Evolutionary conservation across 2,797 vertebrate genomes (phyloP).

Genomic region (Coendou prehensilis): DNA sequence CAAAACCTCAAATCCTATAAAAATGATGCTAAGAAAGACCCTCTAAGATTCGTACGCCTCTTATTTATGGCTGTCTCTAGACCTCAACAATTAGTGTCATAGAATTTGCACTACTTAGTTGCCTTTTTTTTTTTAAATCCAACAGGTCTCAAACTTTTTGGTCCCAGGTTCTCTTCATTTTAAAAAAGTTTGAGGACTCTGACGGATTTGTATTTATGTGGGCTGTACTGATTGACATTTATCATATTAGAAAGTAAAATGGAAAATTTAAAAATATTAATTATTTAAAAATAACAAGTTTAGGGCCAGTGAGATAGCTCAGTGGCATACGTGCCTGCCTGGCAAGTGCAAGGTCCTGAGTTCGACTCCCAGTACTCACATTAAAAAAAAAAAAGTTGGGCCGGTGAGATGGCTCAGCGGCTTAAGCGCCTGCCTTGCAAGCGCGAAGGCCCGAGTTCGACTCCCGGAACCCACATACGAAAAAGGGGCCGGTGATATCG

Average conservation of each 20-base stretch:
- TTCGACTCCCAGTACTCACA: too few relatives aligned
- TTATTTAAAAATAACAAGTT: constrained; percentile 1
- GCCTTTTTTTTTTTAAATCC: constrained; percentile 28
- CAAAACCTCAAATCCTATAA: background rate
- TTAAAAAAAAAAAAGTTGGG: background rate
- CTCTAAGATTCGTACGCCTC: background rate
- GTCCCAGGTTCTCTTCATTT: background rate
- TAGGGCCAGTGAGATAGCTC: too few relatives aligned
- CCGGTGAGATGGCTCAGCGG: too few relatives aligned
- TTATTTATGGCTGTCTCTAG: background rate
- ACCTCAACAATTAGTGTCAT: background rate
- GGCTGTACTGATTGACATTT: background rate
- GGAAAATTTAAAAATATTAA: constrained; percentile 13
- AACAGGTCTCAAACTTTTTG: background rate
- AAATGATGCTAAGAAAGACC: background rate
- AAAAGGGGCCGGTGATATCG: too few relatives aligned
- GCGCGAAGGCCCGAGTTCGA: too few relatives aligned
- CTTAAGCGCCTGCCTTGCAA: too few relatives aligned
- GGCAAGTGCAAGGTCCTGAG: too few relatives aligned
- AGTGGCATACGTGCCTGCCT: too few relatives aligned
- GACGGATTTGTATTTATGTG: background rate
- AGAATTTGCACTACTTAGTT: background rate
- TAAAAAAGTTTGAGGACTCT: constrained; percentile 15
- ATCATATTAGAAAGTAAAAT: background rate
- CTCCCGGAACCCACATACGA: too few relatives aligned